Percentiles rank a stretch among this genome's conserved stretches.
Evolutionary conservation across 2,113 vertebrate species (phyloP).

Genomic region (Xerus inauris): DNA sequence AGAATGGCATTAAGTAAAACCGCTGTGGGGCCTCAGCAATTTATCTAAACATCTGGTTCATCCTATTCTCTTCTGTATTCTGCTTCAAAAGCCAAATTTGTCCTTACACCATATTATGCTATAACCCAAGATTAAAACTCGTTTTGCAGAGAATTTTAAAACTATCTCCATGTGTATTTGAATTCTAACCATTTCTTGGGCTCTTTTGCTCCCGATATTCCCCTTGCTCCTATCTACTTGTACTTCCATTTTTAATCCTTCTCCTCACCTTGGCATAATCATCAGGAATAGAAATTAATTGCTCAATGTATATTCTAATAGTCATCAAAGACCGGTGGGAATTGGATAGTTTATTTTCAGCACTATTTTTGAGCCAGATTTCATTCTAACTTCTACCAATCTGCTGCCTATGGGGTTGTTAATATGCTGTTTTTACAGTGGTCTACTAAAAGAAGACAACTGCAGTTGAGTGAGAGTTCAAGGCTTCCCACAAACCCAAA

Average conservation of each 20-base stretch:
- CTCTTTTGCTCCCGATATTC: not conserved
- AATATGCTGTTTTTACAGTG: not conserved
- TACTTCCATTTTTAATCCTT: not conserved
- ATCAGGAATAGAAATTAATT: slow-evolving; percentile 8
- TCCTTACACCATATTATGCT: not conserved
- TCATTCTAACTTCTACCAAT: slow-evolving; percentile 11
- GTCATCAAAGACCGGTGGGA: not conserved
- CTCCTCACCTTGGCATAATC: not conserved
- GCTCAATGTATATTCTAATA: not conserved
- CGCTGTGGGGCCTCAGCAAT: slow-evolving; percentile 50
- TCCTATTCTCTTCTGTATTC: slow-evolving; percentile 32
- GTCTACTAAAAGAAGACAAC: not conserved
- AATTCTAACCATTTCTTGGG: not conserved
- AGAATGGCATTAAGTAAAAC: slow-evolving; percentile 60
- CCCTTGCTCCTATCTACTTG: not conserved
- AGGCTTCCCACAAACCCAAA: not conserved
- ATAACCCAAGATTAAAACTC: not conserved
- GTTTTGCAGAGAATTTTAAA: slow-evolving; percentile 34
- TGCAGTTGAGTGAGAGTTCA: not conserved
- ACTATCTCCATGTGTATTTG: not conserved
- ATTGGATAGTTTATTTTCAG: not conserved
- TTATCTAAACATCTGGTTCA: slow-evolving; percentile 72
- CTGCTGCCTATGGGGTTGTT: not conserved
- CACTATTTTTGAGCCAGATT: not conserved
- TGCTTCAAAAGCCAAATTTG: slow-evolving; percentile 2